These are phyloP conservation scores for Megaceryle alcyon DNA, from an alignment of 2,797 vertebrate species.

Conservation along the genomic window DNA sequence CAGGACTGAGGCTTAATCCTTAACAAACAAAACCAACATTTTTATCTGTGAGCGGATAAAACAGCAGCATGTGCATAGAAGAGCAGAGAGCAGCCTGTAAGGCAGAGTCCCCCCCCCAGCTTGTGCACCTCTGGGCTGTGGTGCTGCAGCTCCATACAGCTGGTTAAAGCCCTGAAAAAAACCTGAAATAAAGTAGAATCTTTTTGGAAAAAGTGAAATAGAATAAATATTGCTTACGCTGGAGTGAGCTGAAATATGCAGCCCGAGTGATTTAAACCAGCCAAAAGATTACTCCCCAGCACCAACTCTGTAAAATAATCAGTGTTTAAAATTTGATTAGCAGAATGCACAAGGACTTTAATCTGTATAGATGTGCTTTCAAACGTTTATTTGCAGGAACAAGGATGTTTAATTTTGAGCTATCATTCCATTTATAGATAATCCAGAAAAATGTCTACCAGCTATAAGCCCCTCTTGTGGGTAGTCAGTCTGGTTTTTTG, in stretches of 20 bases:
- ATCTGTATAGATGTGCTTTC: slow-evolving; percentile 1
- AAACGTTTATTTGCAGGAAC: slow-evolving; percentile 15
- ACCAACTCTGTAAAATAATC: neutral
- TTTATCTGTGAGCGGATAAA: neutral
- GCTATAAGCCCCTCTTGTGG: neutral
- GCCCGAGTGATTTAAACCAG: neutral
- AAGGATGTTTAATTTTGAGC: slow-evolving; percentile 38
- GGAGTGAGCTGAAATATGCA: slow-evolving; percentile 2
- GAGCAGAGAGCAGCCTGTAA: neutral
- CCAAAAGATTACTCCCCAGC: neutral
- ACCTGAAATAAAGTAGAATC: neutral
- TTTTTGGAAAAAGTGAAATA: neutral
- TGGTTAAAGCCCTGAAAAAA: neutral
- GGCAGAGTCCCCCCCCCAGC: neutral
- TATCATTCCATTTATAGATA: slow-evolving; percentile 17
- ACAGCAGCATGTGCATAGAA: accelerated
- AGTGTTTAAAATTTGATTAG: slow-evolving; percentile 19
- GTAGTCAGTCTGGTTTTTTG: neutral
- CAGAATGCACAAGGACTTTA: neutral
- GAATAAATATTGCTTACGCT: neutral
- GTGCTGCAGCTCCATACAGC: neutral
- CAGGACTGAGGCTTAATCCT: neutral
- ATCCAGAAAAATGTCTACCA: neutral
- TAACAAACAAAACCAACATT: neutral
- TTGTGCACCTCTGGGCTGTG: neutral